Conservation (phyloP, 2,113 vertebrate genomes). For the pig (Sus scrofa) region T2T-Sscrofa CM000812.6:205128501-205129000, state of each 20-base stretch:
- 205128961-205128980: too few relatives aligned
- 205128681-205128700: neutral
- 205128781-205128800: too few relatives aligned
- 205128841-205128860: too few relatives aligned
- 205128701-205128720: constrained; percentile 24
- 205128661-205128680: neutral
- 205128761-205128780: neutral
- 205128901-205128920: too few relatives aligned
- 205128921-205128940: too few relatives aligned
- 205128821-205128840: too few relatives aligned
- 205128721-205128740: neutral
- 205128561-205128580: neutral
- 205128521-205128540: constrained; percentile 18
- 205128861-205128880: too few relatives aligned
- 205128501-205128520: constrained; percentile 14
- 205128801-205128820: too few relatives aligned
- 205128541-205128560: neutral
- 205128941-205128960: too few relatives aligned
- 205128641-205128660: constrained; percentile 20
- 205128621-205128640: neutral
- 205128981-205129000: too few relatives aligned
- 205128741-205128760: neutral
- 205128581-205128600: neutral
- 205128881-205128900: too few relatives aligned
- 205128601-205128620: neutral